Conservation (phyloP, 2,113 vertebrate species). For the Antennarius striatus region DNA sequence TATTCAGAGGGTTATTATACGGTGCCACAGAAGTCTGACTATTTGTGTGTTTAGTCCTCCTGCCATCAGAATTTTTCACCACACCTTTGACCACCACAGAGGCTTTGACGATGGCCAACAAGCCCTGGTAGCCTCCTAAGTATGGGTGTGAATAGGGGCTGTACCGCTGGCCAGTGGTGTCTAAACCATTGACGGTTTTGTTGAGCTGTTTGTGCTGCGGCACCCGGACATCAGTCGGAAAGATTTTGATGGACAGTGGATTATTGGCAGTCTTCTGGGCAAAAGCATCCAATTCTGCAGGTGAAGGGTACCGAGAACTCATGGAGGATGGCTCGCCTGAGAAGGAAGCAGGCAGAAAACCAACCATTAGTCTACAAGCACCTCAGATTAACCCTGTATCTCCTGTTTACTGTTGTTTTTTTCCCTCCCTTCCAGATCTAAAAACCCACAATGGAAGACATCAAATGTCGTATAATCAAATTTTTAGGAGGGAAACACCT, state of each 20-base stretch:
- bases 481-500: constrained; percentile 58
- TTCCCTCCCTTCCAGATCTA: constrained; percentile 4
- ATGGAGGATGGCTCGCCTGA: constrained; percentile 84
- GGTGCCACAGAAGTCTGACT: constrained; percentile 86
- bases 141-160: constrained; percentile 85
- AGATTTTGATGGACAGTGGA: constrained; percentile 97
- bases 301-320: constrained; percentile 90
- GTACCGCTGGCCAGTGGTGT: constrained; percentile 89
- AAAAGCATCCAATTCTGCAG: constrained; percentile 94
- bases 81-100: constrained; percentile 79
- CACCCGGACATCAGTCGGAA: constrained; percentile 93
- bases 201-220: constrained; percentile 96
- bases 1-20: constrained; percentile 83
- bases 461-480: constrained; percentile 52
- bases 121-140: constrained; percentile 85
- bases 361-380: not conserved
- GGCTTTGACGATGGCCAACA: constrained; percentile 88
- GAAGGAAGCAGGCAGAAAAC: constrained; percentile 29
- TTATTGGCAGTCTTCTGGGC: constrained; percentile 93
- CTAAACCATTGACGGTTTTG: constrained; percentile 94
- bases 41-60: constrained; percentile 89
- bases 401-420: constrained; percentile 7
- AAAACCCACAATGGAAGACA: constrained; percentile 39
- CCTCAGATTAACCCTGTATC: not conserved
- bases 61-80: constrained; percentile 90